Evolutionary conservation across 2,113 vertebrate species (phyloP).

Genomic region (Neotragus moschatus): DNA sequence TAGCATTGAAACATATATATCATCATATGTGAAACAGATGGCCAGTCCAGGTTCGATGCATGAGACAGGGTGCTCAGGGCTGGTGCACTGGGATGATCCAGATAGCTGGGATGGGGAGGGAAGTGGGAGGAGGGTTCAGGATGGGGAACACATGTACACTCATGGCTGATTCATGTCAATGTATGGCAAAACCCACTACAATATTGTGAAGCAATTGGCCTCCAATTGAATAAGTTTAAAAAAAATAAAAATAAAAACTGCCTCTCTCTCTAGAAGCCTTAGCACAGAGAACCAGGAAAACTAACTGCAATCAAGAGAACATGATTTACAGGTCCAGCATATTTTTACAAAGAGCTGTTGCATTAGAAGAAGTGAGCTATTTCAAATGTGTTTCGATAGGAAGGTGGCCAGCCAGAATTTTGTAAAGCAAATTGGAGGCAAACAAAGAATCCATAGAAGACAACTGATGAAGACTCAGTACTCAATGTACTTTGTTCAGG

Average conservation of each 20-base stretch:
- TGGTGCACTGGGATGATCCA: not conserved
- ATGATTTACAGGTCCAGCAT: not conserved
- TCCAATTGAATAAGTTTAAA: not conserved
- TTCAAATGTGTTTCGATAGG: not conserved
- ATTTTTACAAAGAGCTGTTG: not conserved
- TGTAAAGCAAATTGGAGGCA: not conserved
- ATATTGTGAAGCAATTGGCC: not conserved
- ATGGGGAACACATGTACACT: not conserved
- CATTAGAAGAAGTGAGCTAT: not conserved
- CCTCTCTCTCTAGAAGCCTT: not conserved
- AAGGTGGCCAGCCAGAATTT: not conserved
- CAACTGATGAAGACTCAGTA: not conserved
- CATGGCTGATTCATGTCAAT: not conserved
- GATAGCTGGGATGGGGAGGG: not conserved
- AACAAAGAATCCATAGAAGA: slow-evolving; percentile 6
- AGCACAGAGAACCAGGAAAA: not conserved
- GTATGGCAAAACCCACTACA: not conserved
- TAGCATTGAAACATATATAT: not conserved
- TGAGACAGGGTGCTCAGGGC: not conserved
- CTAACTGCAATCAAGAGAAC: not conserved
- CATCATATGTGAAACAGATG: not conserved
- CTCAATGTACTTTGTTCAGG: not conserved
- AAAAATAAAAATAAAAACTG: not conserved
- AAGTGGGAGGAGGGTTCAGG: not conserved
- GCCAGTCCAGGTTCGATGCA: not conserved